Evolutionary conservation across 2,888 invertebrate genomes (phyloP), one percentile per base, ranked within the genome.

Genomic region (Leptarthrus brevirostris): DNA sequence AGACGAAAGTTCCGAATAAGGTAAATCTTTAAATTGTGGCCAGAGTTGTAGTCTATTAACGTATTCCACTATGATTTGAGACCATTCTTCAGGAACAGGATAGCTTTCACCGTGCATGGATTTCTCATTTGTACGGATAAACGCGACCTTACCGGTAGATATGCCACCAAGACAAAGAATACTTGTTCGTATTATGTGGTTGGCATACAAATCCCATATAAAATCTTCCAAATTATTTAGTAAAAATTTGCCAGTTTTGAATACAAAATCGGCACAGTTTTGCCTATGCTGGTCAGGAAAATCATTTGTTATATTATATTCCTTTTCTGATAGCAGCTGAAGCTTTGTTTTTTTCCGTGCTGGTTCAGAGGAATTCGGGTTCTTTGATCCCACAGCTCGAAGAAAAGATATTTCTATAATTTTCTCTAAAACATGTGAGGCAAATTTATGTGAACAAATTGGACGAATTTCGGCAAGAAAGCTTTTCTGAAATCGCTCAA

Each of bases 171-270:
- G 83, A 79, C 89, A 90, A 81, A 90, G 88, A n/a, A 94, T 82
- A 1, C 90, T 90, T 8, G 91, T 90, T 64, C 94, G 87, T 77
- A 94, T 86, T 3, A 95, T 89, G 79, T 93, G 92, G 84, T 91
- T 94, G 0, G 92, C 93, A 77, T 92, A 93, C 0, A 86, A 85
- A 81, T 95, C 93, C 89, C 90, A 91, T 0, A 93, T 88, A 80
- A 92, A 95, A 80, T 95, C 94, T 81, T 95, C 95, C 74, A 94
- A 86, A 86, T 95, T 95, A 82, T 95, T 95, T 0, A 94, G 83
- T 20, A 91, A 86, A 83, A 92, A 95, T 85, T 90, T 92, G 74
- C 91, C 88, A 2, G 92, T 86, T 83, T 92, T 93, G 12, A 91
- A 76, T 1, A 92, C 88, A 81, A 92, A 92, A 10, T 88, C 86